Evolutionary conservation across 35 echinoderm and acorn worm genomes (phyloP).

Genomic region (Holothuria glaberrima): DNA sequence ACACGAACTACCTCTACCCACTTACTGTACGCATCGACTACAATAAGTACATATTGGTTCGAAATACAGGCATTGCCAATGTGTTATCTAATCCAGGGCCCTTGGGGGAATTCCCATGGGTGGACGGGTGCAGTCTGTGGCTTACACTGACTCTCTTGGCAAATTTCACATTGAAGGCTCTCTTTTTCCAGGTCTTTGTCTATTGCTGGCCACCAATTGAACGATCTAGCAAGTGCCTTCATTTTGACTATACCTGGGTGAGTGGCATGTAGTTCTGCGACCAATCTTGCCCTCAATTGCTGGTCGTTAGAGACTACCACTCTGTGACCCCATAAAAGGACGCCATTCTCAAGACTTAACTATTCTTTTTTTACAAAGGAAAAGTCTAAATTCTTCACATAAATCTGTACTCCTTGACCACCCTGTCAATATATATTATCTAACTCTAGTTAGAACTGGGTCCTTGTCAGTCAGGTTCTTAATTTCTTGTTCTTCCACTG

Average conservation of each 20-base stretch:
- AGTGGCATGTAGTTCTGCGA: slow-evolving; percentile 64
- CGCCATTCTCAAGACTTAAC: too few species aligned
- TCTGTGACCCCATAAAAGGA: too few species aligned
- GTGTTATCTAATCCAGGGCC: slow-evolving; percentile 45
- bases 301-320: too few species aligned
- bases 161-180: slow-evolving; percentile 43
- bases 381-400: too few species aligned
- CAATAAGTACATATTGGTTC: neutral
- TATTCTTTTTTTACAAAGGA: too few species aligned
- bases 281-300: too few species aligned
- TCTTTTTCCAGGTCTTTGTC: slow-evolving; percentile 55
- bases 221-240: slow-evolving; percentile 43
- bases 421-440: slow-evolving; percentile 39
- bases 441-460: slow-evolving; percentile 38
- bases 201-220: slow-evolving; percentile 65
- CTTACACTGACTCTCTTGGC: slow-evolving; percentile 33
- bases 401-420: neutral
- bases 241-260: slow-evolving; percentile 74
- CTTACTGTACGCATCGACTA: too few species aligned
- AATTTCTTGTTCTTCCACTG: neutral
- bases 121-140: slow-evolving; percentile 34
- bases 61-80: slow-evolving; percentile 37
- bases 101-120: slow-evolving; percentile 50
- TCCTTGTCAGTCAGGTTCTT: too few species aligned
- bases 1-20: neutral